Conservation (phyloP, 2,888 invertebrate species). For the Eupithecia insigniata region DNA sequence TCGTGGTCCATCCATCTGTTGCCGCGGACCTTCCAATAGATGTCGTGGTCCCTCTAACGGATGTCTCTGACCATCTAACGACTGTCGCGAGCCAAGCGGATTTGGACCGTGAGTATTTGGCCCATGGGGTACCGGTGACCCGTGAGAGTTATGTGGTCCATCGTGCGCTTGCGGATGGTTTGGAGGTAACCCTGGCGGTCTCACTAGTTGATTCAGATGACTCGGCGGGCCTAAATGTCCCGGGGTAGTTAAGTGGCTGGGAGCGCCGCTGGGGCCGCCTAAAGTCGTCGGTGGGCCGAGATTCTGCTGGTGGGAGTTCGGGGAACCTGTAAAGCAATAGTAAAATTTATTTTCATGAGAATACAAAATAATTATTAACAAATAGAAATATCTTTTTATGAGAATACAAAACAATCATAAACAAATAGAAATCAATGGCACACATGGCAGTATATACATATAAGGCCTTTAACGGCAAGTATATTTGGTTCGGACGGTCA, state of each 20-base stretch:
- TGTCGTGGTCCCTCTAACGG: neutral
- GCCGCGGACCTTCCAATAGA: neutral
- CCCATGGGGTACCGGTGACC: constrained; percentile 19
- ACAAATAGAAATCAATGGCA: neutral
- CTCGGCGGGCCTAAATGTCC: neutral
- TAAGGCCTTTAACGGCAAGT: no score
- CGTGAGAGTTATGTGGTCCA: constrained; percentile 18
- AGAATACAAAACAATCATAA: neutral
- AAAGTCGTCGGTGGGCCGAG: constrained; percentile 54
- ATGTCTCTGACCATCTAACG: constrained; percentile 1
- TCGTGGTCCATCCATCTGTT: constrained; percentile 1
- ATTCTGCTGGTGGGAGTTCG: constrained; percentile 53
- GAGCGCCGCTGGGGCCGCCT: neutral
- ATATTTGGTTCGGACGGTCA: no score
- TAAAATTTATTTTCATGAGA: neutral
- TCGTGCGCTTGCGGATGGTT: neutral
- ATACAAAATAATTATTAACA: neutral
- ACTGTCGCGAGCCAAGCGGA: neutral
- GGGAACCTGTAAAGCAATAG: constrained; percentile 11
- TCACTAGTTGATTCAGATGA: constrained; percentile 23
- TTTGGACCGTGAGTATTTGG: neutral
- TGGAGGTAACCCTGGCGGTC: constrained; percentile 17
- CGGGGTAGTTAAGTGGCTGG: neutral
- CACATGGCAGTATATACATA: no score
- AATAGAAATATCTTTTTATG: neutral